Evolutionary conservation across 2,113 vertebrate species (phyloP).

Genomic region (Acanthisitta chloris): DNA sequence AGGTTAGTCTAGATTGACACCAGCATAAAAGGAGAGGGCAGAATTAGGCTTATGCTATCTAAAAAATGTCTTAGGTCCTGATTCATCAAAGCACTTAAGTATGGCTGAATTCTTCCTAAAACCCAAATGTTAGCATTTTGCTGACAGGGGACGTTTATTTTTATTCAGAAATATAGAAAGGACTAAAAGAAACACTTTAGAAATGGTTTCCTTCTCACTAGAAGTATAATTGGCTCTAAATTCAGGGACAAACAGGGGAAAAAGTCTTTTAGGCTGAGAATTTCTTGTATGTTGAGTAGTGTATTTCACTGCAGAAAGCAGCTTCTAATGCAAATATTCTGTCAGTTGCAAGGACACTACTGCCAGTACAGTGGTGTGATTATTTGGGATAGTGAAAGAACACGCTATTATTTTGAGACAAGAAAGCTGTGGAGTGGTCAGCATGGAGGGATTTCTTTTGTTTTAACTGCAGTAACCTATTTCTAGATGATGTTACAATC

Average conservation of each 20-base stretch:
- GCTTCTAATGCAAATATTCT: not conserved
- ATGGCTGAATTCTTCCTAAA: constrained; percentile 23
- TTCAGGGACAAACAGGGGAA: not conserved
- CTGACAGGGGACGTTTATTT: constrained; percentile 6
- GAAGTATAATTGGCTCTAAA: not conserved
- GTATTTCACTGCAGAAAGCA: not conserved
- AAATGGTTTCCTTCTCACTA: not conserved
- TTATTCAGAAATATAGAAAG: constrained; percentile 31
- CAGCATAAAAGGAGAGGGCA: not conserved
- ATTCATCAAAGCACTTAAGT: constrained; percentile 32
- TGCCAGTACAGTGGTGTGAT: not conserved
- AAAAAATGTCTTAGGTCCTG: constrained; percentile 34
- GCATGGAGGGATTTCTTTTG: not conserved
- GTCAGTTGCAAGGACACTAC: not conserved
- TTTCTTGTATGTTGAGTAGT: not conserved
- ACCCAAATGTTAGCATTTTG: constrained; percentile 25
- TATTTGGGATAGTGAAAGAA: not conserved
- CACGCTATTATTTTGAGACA: not conserved
- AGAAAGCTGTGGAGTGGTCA: not conserved
- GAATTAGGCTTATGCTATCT: constrained; percentile 24
- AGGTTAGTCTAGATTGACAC: constrained; percentile 46
- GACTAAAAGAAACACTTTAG: not conserved
- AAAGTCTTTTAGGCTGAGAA: not conserved
- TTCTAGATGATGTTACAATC: not conserved
- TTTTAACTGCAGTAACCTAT: not conserved